Conservation (phyloP, 2,888 invertebrate genomes). For the Arctia plantaginis region DNA sequence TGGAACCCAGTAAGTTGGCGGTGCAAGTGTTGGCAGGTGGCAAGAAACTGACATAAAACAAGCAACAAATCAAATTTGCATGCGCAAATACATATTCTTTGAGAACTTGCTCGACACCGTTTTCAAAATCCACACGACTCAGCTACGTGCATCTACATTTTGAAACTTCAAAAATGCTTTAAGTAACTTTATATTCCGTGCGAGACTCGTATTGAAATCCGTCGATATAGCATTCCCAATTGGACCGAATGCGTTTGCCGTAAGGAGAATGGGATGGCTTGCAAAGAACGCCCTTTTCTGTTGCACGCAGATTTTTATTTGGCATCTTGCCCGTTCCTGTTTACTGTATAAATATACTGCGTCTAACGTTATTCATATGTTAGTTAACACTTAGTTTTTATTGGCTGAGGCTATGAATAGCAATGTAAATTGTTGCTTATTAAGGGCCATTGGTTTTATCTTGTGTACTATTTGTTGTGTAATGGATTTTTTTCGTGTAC, state of each 20-base stretch:
- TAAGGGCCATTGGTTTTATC: slow-evolving; percentile 22
- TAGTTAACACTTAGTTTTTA: slow-evolving; percentile 48
- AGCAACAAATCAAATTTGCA: background rate
- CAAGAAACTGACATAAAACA: background rate
- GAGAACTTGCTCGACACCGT: slow-evolving; percentile 1
- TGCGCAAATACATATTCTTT: background rate
- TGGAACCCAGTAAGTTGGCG: background rate
- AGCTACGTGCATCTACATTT: slow-evolving; percentile 20
- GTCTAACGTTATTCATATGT: slow-evolving; percentile 47
- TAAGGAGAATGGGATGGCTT: slow-evolving; percentile 16
- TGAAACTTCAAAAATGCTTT: slow-evolving; percentile 12
- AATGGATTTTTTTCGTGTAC: background rate
- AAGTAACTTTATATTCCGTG: slow-evolving; percentile 21
- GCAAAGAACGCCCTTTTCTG: slow-evolving; percentile 16
- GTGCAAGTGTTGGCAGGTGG: background rate
- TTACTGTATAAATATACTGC: slow-evolving; percentile 38
- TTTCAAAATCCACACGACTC: slow-evolving; percentile 15
- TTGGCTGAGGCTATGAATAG: slow-evolving; percentile 45
- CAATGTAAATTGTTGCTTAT: slow-evolving; percentile 31
- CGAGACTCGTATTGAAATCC: slow-evolving; percentile 7
- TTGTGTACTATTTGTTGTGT: background rate
- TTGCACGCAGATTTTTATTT: slow-evolving; percentile 44
- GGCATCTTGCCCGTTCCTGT: slow-evolving; percentile 42
- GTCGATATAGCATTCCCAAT: slow-evolving; percentile 17
- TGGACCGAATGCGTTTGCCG: slow-evolving; percentile 26